Evolutionary conservation across 2,113 vertebrate genomes (phyloP), one percentile per base, ranked within the genome.

Genomic region (Eulemur rufifrons): DNA sequence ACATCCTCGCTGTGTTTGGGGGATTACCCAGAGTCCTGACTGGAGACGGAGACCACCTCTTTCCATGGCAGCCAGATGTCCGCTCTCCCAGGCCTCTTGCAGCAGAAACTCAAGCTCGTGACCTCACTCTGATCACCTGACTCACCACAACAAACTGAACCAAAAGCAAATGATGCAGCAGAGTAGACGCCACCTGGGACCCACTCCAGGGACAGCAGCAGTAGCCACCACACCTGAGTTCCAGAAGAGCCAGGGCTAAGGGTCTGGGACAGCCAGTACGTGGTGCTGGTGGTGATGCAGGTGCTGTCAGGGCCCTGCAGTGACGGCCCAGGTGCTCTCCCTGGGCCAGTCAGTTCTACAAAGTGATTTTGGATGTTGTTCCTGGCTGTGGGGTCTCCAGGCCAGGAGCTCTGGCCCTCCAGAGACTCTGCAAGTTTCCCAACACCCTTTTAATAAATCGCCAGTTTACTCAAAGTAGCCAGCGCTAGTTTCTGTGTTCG

Each of bases 391-490:
- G 37, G 12, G 21, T 20, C 21, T 92, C 52, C 37, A 89, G 82
- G 68, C 25, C 18, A 77, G 81, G 50, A 32, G 5, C 13, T 82
- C 47, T 42, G 18, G 34, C 42, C 68, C 37, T 71, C 56, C 9
- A 52, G 61, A 37, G 15, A 61, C 34, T 52, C 78, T 84, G 10
- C 7, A 6, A 32, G 59, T 64, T 82, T 78, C 69, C 83, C 54
- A 86, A 10, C 6, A 86, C 11, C 21, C n/a, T 89, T 71, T 85
- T 52, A 89, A 54, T 81, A 91, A 78, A 76, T 37, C 63, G 42
- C 39, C 34, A 64, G 74, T 69, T 42, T 37, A 82, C 56, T 37
- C 37, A 69, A 63, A 96, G 73, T 45, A 91, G 68, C 56, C 86
- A 66, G 29, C 37, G 11, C 27, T 8, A 25, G 78, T 69, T 80